Conservation (phyloP, 2,113 vertebrate genomes). For the Pithys albifrons region DNA sequence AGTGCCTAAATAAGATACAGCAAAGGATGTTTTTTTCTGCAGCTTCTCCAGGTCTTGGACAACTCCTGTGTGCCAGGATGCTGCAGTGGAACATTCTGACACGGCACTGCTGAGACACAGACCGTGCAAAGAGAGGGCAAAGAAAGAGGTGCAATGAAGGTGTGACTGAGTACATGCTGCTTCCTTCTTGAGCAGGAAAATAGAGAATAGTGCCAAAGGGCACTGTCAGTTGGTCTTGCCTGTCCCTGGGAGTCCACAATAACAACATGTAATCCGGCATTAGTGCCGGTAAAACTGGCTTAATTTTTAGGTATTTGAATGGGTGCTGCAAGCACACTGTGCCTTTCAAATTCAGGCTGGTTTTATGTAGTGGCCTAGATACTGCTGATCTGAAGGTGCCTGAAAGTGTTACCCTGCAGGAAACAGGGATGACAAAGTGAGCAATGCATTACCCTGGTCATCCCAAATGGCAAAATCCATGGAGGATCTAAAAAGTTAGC, state of each 20-base stretch:
- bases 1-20: neutral
- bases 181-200: neutral
- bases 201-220: neutral
- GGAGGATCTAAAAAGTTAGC: neutral
- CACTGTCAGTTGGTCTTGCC: neutral
- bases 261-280: neutral
- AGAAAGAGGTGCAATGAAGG: neutral
- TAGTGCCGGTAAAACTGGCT: neutral
- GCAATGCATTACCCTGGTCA: neutral
- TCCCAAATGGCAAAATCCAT: slow-evolving; percentile 9
- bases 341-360: neutral
- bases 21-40: neutral
- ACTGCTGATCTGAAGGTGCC: neutral
- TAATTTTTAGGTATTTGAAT: neutral
- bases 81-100: neutral
- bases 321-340: neutral
- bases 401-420: neutral
- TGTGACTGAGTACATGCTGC: neutral
- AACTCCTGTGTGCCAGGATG: neutral
- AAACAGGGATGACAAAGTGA: neutral
- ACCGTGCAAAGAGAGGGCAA: neutral
- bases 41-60: neutral
- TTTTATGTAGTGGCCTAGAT: neutral
- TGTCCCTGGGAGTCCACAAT: neutral
- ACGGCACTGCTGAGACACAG: accelerated